Evolutionary conservation across 2,797 vertebrate genomes (phyloP).

Genomic region (Semaprochilodus insignis): DNA sequence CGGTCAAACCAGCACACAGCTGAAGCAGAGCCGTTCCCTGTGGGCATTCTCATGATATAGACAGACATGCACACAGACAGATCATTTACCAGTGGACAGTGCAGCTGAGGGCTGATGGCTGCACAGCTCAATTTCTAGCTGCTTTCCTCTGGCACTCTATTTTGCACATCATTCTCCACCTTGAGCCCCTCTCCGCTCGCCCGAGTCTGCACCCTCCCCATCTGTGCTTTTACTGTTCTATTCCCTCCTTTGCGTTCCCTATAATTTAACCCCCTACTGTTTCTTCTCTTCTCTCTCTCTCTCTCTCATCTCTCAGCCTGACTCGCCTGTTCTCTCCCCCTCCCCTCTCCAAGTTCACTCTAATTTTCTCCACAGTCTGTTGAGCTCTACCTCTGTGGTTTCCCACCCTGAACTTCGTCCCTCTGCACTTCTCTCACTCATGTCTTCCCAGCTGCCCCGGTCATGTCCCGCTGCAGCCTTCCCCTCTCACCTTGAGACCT

Average conservation of each 20-base stretch:
- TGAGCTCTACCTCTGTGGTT: slow-evolving; percentile 32
- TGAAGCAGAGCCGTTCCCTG: slow-evolving; percentile 38
- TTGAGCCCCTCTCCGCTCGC: slow-evolving; percentile 41
- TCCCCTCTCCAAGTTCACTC: slow-evolving; percentile 57
- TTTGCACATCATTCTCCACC: slow-evolving; percentile 62
- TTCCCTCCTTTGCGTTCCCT: slow-evolving; percentile 33
- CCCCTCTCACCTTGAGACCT: slow-evolving; percentile 42
- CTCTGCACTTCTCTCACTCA: slow-evolving; percentile 10
- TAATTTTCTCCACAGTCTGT: slow-evolving; percentile 27
- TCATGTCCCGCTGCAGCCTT: slow-evolving; percentile 14
- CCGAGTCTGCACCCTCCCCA: slow-evolving; percentile 54
- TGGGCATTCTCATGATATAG: slow-evolving; percentile 36
- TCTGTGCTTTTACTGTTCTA: slow-evolving; percentile 44
- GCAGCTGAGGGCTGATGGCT: slow-evolving; percentile 69
- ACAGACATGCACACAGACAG: slow-evolving; percentile 38
- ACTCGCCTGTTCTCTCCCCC: slow-evolving; percentile 68
- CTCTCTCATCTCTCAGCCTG: slow-evolving; percentile 66
- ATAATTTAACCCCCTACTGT: slow-evolving; percentile 37
- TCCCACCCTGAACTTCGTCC: slow-evolving; percentile 29
- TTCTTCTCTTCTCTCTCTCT: slow-evolving; percentile 23
- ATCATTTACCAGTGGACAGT: slow-evolving; percentile 23
- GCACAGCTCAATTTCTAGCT: slow-evolving; percentile 56
- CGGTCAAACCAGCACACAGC: slow-evolving; percentile 31
- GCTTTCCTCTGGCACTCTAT: slow-evolving; percentile 39
- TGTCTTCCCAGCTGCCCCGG: slow-evolving; percentile 3